phyloP scores from a whole-genome alignment of 2,888 invertebrate genomes.

The Nesidiocoris tenuis region DNA sequence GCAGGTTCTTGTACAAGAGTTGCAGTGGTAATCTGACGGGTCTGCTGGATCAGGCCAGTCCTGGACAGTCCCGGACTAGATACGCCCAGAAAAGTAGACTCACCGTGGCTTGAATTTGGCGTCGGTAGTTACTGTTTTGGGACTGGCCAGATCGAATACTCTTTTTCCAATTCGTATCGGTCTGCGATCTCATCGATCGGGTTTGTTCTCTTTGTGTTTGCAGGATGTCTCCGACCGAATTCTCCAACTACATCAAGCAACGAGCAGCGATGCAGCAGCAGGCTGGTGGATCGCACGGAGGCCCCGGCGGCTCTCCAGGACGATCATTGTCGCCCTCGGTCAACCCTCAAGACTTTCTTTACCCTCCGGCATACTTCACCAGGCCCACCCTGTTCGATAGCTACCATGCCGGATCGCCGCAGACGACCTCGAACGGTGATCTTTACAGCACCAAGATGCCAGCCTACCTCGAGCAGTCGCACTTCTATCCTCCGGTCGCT shows the following conservation, averaged over 20 bases:
- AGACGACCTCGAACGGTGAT: not conserved
- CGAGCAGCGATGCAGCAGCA: conserved; percentile 83
- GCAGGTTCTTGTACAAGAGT: too few relatives aligned
- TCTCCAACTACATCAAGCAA: conserved; percentile 95
- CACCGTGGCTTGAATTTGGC: too few relatives aligned
- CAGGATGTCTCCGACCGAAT: conserved; percentile 96
- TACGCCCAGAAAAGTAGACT: too few relatives aligned
- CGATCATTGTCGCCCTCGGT: conserved; percentile 51
- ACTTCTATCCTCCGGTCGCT: conserved; percentile 48
- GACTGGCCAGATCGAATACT: too few relatives aligned
- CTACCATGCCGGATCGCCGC: conserved; percentile 51
- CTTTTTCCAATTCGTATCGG: too few relatives aligned
- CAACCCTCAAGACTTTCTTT: conserved; percentile 47
- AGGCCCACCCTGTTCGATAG: conserved; percentile 52
- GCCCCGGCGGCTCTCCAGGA: conserved; percentile 54
- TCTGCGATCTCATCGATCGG: too few relatives aligned
- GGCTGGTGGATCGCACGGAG: conserved; percentile 52
- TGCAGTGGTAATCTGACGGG: too few relatives aligned
- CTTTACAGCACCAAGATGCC: conserved; percentile 47
- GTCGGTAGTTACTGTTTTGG: too few relatives aligned
- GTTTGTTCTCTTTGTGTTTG: too few relatives aligned
- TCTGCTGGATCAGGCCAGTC: too few relatives aligned
- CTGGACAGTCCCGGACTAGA: too few relatives aligned
- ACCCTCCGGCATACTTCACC: conserved; percentile 47
- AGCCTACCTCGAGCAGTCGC: conserved; percentile 48